These are phyloP conservation scores for Petrocephalus sullivani DNA, from an alignment of 2,797 vertebrate species.

Conservation along the genomic window DNA sequence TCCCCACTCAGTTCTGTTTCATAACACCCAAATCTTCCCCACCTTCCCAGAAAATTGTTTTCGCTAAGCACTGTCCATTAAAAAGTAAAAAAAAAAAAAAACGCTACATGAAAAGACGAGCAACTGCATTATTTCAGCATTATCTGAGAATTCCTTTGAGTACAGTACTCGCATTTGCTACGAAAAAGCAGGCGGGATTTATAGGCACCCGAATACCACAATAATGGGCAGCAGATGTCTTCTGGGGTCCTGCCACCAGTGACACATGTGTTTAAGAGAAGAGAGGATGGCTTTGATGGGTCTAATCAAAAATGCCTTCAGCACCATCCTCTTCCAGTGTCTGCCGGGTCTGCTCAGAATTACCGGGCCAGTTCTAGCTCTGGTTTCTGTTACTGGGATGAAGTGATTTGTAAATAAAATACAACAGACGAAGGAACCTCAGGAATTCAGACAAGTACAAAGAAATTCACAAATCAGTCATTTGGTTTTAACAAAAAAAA, in stretches of 20 bases:
- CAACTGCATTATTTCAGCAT: not conserved
- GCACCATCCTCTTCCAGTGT: constrained; percentile 30
- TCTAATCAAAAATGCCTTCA: constrained; percentile 39
- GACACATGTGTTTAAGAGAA: constrained; percentile 43
- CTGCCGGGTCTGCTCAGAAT: constrained; percentile 26
- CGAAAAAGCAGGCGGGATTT: constrained; percentile 43
- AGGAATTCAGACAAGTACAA: not conserved
- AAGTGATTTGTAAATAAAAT: constrained; percentile 21
- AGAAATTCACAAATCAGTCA: constrained; percentile 12
- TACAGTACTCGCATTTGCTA: constrained; percentile 37
- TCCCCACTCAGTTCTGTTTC: not conserved
- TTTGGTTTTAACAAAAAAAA: not conserved
- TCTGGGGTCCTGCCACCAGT: constrained; percentile 32
- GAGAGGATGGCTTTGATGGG: constrained; percentile 50
- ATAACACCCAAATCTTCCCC: not conserved
- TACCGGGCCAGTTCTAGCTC: constrained; percentile 6
- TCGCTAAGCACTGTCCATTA: not conserved
- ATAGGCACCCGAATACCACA: constrained; percentile 24
- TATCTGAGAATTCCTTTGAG: constrained; percentile 2
- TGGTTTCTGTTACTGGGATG: constrained; percentile 21
- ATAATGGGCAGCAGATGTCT: constrained; percentile 33
- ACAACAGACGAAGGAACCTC: constrained; percentile 28
- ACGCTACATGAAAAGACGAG: not conserved
- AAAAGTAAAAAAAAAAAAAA: not conserved
- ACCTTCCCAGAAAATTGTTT: not conserved